Base-by-base conservation (phyloP, 2,797 vertebrate species). In the Sternarchorhynchus goeldii region DNA sequence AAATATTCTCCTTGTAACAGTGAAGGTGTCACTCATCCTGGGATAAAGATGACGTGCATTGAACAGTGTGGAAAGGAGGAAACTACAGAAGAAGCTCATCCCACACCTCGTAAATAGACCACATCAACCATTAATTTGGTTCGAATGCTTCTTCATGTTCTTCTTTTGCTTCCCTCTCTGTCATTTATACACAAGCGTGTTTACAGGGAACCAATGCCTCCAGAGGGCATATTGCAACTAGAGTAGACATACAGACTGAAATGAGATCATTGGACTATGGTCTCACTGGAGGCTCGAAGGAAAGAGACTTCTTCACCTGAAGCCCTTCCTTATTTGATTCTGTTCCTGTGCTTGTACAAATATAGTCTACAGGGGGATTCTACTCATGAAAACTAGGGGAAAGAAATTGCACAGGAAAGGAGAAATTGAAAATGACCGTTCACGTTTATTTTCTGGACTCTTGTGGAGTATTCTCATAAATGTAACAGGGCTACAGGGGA, bases 211-310 rank as follows among this genome's bases (percentile, higher is more conserved):
- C 34, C 31, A 12, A 25, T 4, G 7, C 74, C 80, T 77, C 80
- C 14, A 59, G 64, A 81, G 82, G 73, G 21, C 62, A 70, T 57
- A 64, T 74, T 77, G 77, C 77, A 82, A 74, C 69, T 63, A 31
- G 69, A 81, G 79, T 69, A 84, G 77, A 76, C 74, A 73, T 72
- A 77, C 63, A 68, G 57, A 64, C 21, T 1, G 4, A 81, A 65
- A 82, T 82, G 75, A 84, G 74, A 82, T 77, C 83, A 80, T 21
- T 66, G 74, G 59, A 31, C 73, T 80, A 55, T 25, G 2, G 29
- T 60, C 80, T 77, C 59, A 80, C 70, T 83, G 82, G 78, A 69
- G 77, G 82, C 20, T 14, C 20, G 70, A 66, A 84, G 25, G 68
- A 68, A 53, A 75, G 56, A 41, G 77, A 56, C 29, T 56, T 45